Evolutionary conservation across 2,888 invertebrate species (phyloP).

Genomic region (Drosophila basisetae): DNA sequence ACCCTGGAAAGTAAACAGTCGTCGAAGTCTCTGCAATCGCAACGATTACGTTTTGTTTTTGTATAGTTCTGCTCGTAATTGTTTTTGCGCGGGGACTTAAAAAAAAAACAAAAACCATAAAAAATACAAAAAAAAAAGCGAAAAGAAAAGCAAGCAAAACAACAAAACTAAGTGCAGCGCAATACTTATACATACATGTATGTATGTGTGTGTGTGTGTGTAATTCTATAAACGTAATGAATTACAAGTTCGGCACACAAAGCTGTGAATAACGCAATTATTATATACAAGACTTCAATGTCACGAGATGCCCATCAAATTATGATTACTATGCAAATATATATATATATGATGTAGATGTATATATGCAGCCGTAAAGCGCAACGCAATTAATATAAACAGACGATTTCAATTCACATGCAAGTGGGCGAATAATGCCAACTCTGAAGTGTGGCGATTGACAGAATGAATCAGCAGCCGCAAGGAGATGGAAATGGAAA

Average conservation of each 20-base stretch:
- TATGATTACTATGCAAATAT: constrained; percentile 18
- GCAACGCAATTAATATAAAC: constrained; percentile 10
- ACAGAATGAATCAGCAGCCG: constrained; percentile 22
- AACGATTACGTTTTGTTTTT: constrained; percentile 44
- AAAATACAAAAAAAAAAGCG: background rate
- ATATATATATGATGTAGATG: background rate
- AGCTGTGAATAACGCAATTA: constrained; percentile 25
- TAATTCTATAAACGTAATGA: constrained; percentile 25
- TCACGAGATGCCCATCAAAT: constrained; percentile 10
- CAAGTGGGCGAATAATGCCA: constrained; percentile 19
- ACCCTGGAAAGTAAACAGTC: constrained; percentile 11
- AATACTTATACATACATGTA: constrained; percentile 2
- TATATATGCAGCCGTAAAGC: background rate
- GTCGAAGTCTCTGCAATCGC: constrained; percentile 36
- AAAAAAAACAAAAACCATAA: constrained; percentile 10
- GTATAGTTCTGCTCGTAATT: constrained; percentile 26
- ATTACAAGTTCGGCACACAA: constrained; percentile 23
- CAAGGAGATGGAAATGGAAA: constrained; percentile 12
- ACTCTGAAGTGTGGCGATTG: constrained; percentile 16
- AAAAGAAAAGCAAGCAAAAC: constrained; percentile 23
- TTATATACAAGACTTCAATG: constrained; percentile 22
- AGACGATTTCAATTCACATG: constrained; percentile 20
- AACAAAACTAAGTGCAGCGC: constrained; percentile 32
- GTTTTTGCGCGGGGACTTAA: constrained; percentile 37
- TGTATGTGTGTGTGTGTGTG: constrained; percentile 12